Evolutionary conservation across 2,888 invertebrate species (phyloP), one percentile per base, ranked within the genome.

Genomic region (Erynnis tages): DNA sequence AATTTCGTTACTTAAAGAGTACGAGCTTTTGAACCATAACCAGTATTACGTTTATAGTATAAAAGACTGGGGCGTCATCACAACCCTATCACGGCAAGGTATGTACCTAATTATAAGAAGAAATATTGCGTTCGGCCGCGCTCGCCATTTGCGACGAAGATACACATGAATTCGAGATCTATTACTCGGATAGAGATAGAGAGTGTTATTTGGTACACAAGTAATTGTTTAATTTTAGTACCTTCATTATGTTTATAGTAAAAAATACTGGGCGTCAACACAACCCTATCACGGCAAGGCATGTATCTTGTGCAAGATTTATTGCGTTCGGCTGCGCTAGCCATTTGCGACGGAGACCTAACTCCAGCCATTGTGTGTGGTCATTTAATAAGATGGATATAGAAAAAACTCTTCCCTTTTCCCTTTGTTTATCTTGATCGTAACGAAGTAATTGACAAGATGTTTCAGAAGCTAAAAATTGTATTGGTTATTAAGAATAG

Each of bases 221-320:
- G n/a, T n/a, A n/a, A n/a, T n/a, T n/a, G n/a, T n/a, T n/a, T n/a
- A n/a, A n/a, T n/a, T n/a, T n/a, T n/a, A n/a, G n/a, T n/a, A n/a
- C n/a, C n/a, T n/a, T n/a, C n/a, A n/a, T 3, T 16, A 27, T 14
- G 35, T 11, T 17, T 35, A 27, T 8, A 27, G 27, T 19, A 11
- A 11, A 27, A 25, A 34, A 34, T 41, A 49, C 41, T 40, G 23
- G 34, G 11, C 32, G 34, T 49, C 49, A 41, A 41, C 49, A 49
- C 49, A 41, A 34, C 41, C 41, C 49, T 23, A 32, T 49, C 41
- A 41, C 41, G 25, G 14, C n/a, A 17, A 49, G 49, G 41, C 49
- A 49, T 49, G 49, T 41, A 55, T 58, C 55, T 55, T 47, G 45
- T 50, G 44, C 30, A 54, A 56, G 60, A 60, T 60, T 57, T 55